These are phyloP conservation scores for Passerina amoena DNA, from an alignment of 2,113 vertebrate species.

Conservation along the genomic window DNA sequence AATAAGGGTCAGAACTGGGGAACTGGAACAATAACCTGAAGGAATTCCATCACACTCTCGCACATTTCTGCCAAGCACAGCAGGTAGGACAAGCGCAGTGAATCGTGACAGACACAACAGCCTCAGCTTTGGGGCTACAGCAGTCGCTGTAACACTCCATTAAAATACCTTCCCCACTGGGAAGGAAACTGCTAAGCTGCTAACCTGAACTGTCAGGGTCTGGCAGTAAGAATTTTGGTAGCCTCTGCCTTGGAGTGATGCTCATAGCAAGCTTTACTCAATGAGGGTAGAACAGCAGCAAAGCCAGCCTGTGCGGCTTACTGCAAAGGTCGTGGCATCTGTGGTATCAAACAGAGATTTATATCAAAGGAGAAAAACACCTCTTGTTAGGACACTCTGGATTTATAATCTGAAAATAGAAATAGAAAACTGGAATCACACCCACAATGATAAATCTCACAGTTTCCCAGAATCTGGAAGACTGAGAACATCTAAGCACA, in stretches of 20 bases:
- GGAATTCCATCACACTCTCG: neutral
- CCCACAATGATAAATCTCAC: neutral
- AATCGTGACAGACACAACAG: accelerated
- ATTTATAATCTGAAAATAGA: neutral
- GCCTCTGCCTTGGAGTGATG: neutral
- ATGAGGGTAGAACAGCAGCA: neutral
- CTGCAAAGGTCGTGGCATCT: neutral
- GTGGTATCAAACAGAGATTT: neutral
- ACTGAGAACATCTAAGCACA: neutral
- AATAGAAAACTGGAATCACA: neutral
- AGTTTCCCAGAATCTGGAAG: neutral
- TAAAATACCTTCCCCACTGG: neutral
- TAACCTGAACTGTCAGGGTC: neutral
- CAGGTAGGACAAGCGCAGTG: neutral
- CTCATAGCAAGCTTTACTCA: neutral
- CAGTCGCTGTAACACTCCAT: neutral
- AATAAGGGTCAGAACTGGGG: neutral
- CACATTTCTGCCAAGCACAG: neutral
- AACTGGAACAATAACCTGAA: neutral
- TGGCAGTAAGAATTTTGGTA: neutral
- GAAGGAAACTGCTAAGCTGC: neutral
- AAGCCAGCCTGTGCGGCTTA: neutral
- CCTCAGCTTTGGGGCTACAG: neutral
- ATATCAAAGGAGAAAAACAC: neutral
- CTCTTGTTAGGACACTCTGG: neutral